Base-by-base conservation (phyloP, 2,797 vertebrate genomes). In the Pangasius krempfi region DNA sequence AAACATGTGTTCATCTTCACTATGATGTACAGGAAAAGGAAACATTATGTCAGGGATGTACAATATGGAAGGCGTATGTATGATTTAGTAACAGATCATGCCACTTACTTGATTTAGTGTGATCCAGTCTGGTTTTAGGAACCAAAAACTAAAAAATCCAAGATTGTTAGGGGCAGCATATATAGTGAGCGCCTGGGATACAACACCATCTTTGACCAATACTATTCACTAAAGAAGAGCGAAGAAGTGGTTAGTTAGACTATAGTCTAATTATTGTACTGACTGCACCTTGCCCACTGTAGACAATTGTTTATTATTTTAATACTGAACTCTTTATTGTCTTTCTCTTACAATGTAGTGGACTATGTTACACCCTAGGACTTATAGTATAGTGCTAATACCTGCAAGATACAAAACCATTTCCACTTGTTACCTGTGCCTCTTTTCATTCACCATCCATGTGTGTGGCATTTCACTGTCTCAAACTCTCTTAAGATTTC, bases 401-500 rank as follows among this genome's bases (percentile, higher is more conserved):
- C 25, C 25, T 8, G 27, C n/a, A 33, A 52, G 18, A 33, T 13
- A 33, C 47, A 16, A 85, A 70, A 85, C 33, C 5, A 54, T 85
- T 70, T 70, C n/a, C 47, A 14, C 47, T 81, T 60, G 6, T 72
- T 85, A 85, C 47, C 83, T 85, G 66, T 14, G 37, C 18, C 54
- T 50, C 18, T 37, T 33, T 85, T 86, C n/a, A 70, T 85, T 88
- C 64, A 86, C 30, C 27, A 56, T 40, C 50, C 60, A 80, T 60
- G 33, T 68, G 62, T 70, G 84, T 60, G 78, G 84, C 88, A 86
- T 56, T 80, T 72, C 52, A 40, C 76, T 70, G 60, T 87, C 76
- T 52, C n/a, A 70, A 54, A 84, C 18, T 81, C 86, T 82, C 76
- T 70, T 54, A 81, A 56, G 56, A 76, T 47, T 72, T 87, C 30